Percentiles rank a stretch among this genome's conserved stretches.
Conservation (phyloP, 2,888 invertebrate species). For the Yponomeuta cagnagella region DNA sequence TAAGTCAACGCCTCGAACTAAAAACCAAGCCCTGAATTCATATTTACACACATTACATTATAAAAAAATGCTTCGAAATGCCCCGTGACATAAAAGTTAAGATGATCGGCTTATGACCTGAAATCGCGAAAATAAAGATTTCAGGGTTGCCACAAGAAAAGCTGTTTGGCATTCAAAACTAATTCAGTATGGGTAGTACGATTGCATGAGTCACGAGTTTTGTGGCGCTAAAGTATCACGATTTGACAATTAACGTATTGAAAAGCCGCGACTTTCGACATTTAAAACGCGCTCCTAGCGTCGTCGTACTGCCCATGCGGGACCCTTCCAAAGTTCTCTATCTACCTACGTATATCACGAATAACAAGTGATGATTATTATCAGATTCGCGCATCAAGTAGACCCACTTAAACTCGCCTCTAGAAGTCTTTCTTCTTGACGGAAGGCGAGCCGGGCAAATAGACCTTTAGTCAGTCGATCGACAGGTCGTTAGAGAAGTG, state of each 20-base stretch:
- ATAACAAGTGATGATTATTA: background rate
- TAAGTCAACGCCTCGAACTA: no score
- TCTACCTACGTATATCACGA: background rate
- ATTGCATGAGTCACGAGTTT: no score
- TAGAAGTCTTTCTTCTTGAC: background rate
- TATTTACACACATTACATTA: background rate
- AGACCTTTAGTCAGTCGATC: slow-evolving; percentile 71
- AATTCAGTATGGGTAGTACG: no score
- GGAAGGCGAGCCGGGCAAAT: slow-evolving; percentile 62
- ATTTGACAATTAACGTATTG: no score
- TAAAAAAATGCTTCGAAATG: background rate
- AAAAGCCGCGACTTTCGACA: no score
- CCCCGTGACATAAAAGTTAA: no score
- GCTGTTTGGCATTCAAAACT: background rate
- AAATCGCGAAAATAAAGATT: no score
- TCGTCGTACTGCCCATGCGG: no score
- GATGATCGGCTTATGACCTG: no score
- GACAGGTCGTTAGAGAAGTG: slow-evolving; percentile 69
- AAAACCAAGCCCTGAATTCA: background rate
- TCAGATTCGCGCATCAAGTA: background rate
- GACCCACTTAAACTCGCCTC: background rate
- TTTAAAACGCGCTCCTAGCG: no score
- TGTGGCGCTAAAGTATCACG: no score
- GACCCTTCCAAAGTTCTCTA: no score
- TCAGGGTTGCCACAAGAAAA: background rate